Conservation (phyloP, 2,113 vertebrate species). For the Saguinus imperator region DNA sequence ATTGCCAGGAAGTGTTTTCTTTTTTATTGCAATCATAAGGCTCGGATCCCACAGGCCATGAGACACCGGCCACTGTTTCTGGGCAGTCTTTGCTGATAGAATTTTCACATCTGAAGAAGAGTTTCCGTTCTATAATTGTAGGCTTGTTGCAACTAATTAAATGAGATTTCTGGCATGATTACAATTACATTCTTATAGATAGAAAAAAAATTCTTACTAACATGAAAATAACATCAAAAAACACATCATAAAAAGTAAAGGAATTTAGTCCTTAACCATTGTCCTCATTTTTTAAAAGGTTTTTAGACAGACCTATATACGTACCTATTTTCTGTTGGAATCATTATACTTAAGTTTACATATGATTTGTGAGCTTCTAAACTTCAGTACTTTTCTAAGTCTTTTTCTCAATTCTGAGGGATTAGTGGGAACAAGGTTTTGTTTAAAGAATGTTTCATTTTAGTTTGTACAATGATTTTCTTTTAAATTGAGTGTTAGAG, state of each 20-base stretch:
- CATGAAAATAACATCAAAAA: neutral
- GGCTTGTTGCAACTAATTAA: neutral
- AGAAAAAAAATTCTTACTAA: neutral
- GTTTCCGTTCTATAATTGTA: neutral
- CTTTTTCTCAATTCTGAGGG: neutral
- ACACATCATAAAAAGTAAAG: neutral
- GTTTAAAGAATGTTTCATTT: neutral
- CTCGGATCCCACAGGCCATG: rapidly evolving
- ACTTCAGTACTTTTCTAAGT: neutral
- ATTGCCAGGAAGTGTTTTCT: neutral
- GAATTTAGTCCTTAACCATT: neutral
- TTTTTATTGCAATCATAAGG: neutral
- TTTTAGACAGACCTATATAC: neutral
- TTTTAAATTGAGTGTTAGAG: neutral
- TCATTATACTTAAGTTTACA: neutral
- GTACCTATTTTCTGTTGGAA: neutral
- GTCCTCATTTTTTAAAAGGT: neutral
- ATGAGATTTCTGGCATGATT: neutral
- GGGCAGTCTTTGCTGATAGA: too few relatives aligned
- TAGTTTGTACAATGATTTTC: neutral
- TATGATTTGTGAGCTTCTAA: neutral
- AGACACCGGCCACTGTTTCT: rapidly evolving
- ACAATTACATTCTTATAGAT: neutral
- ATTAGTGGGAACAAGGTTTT: neutral
- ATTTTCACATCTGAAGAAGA: neutral